Evolutionary conservation across 2,797 vertebrate genomes (phyloP).

Genomic region (Geotrypetes seraphini): DNA sequence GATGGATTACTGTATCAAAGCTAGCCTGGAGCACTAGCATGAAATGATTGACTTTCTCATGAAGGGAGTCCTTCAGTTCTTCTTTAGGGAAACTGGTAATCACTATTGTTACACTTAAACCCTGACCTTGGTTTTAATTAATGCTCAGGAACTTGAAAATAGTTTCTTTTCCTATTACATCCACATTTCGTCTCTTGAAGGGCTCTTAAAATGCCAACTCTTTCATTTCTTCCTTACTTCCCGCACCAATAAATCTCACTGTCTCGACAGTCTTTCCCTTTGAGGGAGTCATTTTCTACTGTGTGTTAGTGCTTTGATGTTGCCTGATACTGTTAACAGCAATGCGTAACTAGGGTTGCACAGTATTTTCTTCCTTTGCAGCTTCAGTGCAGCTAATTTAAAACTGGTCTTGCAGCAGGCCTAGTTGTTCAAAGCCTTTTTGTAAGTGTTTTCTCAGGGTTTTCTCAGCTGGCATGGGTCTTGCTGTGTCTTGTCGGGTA

Average conservation of each 20-base stretch:
- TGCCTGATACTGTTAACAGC: too few species aligned
- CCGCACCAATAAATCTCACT: conserved; percentile 5
- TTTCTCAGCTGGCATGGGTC: too few species aligned
- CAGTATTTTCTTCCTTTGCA: too few species aligned
- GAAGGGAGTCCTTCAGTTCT: not conserved
- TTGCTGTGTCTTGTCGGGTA: too few species aligned
- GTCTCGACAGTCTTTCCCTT: conserved; percentile 9
- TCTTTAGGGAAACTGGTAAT: rapidly evolving
- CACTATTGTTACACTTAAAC: not conserved
- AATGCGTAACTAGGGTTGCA: too few species aligned
- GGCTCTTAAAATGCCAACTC: not conserved
- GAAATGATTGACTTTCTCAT: not conserved
- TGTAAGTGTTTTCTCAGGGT: too few species aligned
- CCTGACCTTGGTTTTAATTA: not conserved
- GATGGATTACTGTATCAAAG: not conserved
- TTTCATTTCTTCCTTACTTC: not conserved
- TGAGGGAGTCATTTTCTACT: conserved; percentile 5
- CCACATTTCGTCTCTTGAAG: not conserved
- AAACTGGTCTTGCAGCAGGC: too few species aligned
- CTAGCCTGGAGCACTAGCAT: not conserved
- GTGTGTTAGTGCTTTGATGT: conserved; percentile 1
- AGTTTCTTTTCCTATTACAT: not conserved
- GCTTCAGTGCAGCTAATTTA: too few species aligned
- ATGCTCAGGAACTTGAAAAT: too few species aligned
- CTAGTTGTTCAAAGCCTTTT: too few species aligned